These are phyloP conservation scores for Bufo bufo DNA, from an alignment of 2,113 vertebrate species.

Conservation along the genomic window DNA sequence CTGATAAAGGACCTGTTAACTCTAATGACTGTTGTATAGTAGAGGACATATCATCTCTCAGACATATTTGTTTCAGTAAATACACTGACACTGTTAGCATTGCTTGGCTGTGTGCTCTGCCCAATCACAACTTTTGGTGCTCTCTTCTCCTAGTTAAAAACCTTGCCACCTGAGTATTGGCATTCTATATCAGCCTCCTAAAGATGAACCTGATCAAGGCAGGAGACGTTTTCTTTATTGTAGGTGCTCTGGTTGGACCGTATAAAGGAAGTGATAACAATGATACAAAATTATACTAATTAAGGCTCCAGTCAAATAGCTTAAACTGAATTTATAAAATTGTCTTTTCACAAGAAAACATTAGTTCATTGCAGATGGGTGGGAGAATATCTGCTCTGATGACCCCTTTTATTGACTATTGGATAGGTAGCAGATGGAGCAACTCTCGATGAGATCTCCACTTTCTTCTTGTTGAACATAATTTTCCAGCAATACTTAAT, in stretches of 20 bases:
- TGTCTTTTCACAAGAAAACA: background rate
- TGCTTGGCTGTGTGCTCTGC: background rate
- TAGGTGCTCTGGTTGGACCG: no score
- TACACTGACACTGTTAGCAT: background rate
- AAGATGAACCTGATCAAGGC: no score
- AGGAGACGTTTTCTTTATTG: background rate
- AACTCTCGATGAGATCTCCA: background rate
- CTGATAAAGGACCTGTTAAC: no score
- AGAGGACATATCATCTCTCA: no score
- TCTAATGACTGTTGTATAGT: no score
- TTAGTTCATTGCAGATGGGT: background rate
- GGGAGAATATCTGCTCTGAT: background rate
- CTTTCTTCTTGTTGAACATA: conserved; percentile 13
- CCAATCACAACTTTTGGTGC: background rate
- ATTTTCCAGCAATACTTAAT: conserved; percentile 1
- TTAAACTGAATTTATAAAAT: no score
- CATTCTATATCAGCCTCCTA: no score
- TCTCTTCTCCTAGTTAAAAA: background rate
- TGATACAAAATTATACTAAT: no score
- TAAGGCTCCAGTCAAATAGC: background rate
- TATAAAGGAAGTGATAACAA: no score
- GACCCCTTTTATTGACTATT: background rate
- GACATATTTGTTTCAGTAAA: no score
- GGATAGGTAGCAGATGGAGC: conserved; percentile 2
- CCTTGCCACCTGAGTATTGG: background rate